Percentiles rank a stretch among this genome's conserved stretches.
Evolutionary conservation across 2,113 vertebrate genomes (phyloP).

Genomic region (Ceyx cyanopectus): DNA sequence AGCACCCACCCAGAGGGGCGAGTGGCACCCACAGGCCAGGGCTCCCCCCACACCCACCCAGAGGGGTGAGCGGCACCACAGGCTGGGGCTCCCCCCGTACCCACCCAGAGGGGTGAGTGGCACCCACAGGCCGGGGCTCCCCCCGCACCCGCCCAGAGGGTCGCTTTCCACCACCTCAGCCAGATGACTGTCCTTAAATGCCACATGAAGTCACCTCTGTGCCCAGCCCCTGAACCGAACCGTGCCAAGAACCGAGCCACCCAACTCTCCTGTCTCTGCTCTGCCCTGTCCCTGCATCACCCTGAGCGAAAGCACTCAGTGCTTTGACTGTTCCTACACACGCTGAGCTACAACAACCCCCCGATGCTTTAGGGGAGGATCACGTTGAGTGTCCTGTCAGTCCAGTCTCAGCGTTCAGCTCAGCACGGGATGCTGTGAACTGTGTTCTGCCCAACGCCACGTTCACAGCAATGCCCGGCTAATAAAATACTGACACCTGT

Average conservation of each 20-base stretch:
- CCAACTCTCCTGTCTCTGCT: background rate
- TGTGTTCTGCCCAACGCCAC: background rate
- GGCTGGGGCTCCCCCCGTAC: no score
- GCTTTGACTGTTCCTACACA: background rate
- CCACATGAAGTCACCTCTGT: fast-evolving
- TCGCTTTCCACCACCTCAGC: fast-evolving
- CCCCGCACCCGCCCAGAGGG: no score
- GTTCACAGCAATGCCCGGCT: background rate
- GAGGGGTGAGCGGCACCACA: no score
- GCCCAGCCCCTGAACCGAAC: background rate
- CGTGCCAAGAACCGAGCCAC: no score
- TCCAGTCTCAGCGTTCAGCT: no score
- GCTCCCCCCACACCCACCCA: no score
- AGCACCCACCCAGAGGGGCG: fast-evolving
- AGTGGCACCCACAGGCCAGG: no score
- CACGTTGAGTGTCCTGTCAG: background rate
- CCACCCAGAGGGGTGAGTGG: no score
- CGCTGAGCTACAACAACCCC: background rate
- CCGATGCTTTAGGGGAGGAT: background rate
- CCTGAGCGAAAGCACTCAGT: background rate
- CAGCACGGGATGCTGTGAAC: background rate
- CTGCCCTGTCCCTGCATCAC: background rate
- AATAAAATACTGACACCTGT: background rate
- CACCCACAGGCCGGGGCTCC: no score
- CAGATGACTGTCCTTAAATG: fast-evolving